Base-by-base conservation (phyloP, 1,140 invertebrate species). In the Condylostylus longicornis region DNA sequence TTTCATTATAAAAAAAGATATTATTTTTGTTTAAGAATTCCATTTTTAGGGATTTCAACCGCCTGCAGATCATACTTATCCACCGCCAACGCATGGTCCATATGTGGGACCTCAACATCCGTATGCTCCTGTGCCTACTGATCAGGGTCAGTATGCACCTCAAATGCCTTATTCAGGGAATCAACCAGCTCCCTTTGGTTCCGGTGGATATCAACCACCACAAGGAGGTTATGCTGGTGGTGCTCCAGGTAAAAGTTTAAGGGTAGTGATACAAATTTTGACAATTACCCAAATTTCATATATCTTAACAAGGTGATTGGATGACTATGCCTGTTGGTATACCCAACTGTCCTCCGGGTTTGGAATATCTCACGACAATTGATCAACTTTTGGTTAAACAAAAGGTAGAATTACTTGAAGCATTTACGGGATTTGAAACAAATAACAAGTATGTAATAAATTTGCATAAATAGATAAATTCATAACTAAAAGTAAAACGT, bases 291-390 rank as follows among this genome's bases (percentile, higher is more conserved):
- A 27, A 27, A 4, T 14, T 36, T 33, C 17, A 25, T 36, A 22
- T 33, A 32, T 43, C 31, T 64, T 66, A n/a, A n/a, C 9, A 54
- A 84, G 82, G 70, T 74, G 79, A 75, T 43, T 89, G 81, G 82
- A 83, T 83, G 79, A 73, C 64, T 66, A 69, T 75, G 57, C 80
- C 74, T 40, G 68, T 70, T 65, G 72, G 69, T 47, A 75, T 69
- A 59, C 68, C 63, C 69, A 85, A 77, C 58, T 90, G 80, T 68
- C 89, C 82, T 35, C 82, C 75, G 52, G 89, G 87, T 44, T 78
- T 95, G 69, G 87, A 90, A 70, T 94, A 87, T 72, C 77, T 94
- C 66, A 83, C 82, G 58, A 73, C 71, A 71, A 76, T 93, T 71
- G 87, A 94, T 62, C 77, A 85, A 47, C 65, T 94, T 29, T 66